Evolutionary conservation across 2,113 vertebrate genomes (phyloP), one percentile per base, ranked within the genome.

Genomic region (Microtus ochrogaster): DNA sequence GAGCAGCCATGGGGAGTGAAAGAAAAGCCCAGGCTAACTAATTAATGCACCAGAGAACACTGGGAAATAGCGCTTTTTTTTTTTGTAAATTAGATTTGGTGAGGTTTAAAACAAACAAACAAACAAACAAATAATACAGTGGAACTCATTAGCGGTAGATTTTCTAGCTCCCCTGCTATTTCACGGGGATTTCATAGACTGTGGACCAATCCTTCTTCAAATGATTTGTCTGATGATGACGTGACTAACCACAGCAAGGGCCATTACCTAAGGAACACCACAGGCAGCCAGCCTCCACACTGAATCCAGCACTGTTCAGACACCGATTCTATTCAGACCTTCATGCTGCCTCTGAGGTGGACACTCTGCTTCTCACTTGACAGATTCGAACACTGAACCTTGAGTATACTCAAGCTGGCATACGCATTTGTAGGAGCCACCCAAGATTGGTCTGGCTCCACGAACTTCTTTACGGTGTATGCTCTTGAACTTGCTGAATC

Each of bases 81-180:
- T n/a, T 73, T 91, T 2, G 4, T 58, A 47, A 91, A 95, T 83
- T 58, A 92, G 83, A 94, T 90, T 87, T 96, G 95, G 88, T 72
- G 68, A 81, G 74, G 26, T 86, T 89, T 63, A 70, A 92, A 95
- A 78, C 39, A 94, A 91, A 85, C 72, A 44, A 88, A 66, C 61
- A 61, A 79, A 87, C 26, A 92, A 95, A 82, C 36, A 94, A 87
- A 89, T 26, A 58, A 4, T 92, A 55, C n/a, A 16, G 74, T 22
- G 89, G n/a, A 77, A 83, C 76, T 90, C n/a, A 11, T 14, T 89
- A 89, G 68, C 74, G 26, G 74, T 63, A 24, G 10, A n/a, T 55
- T n/a, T 91, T 88, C 11, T 12, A 36, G 36, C 66, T 2, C 26
- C 30, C 79, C 52, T 77, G 1, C 58, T 30, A 65, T 49, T 47